phyloP scores from a whole-genome alignment of 2,888 invertebrate genomes.

The Bugula neritina region DNA sequence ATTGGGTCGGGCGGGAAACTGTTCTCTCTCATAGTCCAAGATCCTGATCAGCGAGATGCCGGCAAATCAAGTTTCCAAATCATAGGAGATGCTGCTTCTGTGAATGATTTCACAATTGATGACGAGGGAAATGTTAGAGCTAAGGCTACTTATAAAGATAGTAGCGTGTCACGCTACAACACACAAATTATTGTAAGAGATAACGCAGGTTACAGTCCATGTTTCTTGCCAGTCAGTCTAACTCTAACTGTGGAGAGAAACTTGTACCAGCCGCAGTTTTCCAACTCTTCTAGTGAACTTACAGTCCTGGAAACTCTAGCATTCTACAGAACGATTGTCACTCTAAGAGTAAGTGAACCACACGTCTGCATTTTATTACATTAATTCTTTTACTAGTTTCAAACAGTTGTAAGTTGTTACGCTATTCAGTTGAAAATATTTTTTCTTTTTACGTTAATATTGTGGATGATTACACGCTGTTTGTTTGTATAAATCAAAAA shows the following conservation, averaged over 20 bases:
- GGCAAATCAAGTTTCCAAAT: background rate
- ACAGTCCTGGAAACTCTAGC: slow-evolving; percentile 8
- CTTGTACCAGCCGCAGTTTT: background rate
- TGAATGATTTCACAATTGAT: background rate
- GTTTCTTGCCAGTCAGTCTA: slow-evolving; percentile 6
- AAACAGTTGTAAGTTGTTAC: too few species aligned
- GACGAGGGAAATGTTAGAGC: background rate
- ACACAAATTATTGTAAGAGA: slow-evolving; percentile 14
- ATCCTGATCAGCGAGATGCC: background rate
- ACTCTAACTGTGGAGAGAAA: background rate
- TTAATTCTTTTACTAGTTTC: too few species aligned
- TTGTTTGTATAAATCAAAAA: too few species aligned
- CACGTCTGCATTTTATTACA: too few species aligned
- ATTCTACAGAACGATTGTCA: slow-evolving; percentile 1
- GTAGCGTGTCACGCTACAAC: slow-evolving; percentile 5
- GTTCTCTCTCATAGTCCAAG: background rate
- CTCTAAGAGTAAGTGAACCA: slow-evolving; percentile 20
- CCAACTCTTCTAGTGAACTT: background rate
- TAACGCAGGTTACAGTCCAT: background rate
- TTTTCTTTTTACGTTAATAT: too few species aligned
- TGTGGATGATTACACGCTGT: too few species aligned
- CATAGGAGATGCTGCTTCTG: slow-evolving; percentile 10
- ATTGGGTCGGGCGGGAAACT: background rate
- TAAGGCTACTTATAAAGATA: slow-evolving; percentile 24
- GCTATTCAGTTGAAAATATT: too few species aligned